These are phyloP conservation scores for Hippasteria phrygiana DNA, from an alignment of 53 echinoderm and acorn worm genomes.

Conservation along the genomic window DNA sequence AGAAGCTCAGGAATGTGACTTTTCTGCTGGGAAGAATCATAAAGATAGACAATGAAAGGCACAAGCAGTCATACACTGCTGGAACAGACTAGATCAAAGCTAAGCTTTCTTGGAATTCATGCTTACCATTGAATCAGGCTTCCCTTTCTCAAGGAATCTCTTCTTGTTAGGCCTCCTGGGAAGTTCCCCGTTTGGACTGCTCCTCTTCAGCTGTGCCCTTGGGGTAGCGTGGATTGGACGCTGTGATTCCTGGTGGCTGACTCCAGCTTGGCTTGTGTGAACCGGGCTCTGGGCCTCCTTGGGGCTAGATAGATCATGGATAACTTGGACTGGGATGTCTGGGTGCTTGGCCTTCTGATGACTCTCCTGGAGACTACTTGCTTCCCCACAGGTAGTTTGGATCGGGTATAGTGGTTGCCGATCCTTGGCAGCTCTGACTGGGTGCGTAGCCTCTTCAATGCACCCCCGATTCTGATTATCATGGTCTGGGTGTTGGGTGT, in stretches of 20 bases:
- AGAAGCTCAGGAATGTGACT: no score
- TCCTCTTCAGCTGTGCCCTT: constrained; percentile 76
- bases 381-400: no score
- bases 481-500: background rate
- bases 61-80: no score
- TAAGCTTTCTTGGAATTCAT: background rate
- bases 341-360: background rate
- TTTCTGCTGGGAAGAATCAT: no score
- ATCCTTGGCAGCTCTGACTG: background rate
- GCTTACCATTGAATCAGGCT: background rate
- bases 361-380: background rate
- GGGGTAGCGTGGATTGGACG: constrained; percentile 68
- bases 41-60: no score
- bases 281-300: background rate
- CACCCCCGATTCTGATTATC: background rate
- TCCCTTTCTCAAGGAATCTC: constrained; percentile 42
- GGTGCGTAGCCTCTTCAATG: background rate
- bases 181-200: constrained; percentile 69
- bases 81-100: no score
- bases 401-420: background rate
- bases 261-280: no score
- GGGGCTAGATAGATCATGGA: background rate
- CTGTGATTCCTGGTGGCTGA: background rate
- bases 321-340: background rate
- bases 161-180: constrained; percentile 70